Conservation (phyloP, 2,797 vertebrate genomes). For the Enteromius radiatus region DNA sequence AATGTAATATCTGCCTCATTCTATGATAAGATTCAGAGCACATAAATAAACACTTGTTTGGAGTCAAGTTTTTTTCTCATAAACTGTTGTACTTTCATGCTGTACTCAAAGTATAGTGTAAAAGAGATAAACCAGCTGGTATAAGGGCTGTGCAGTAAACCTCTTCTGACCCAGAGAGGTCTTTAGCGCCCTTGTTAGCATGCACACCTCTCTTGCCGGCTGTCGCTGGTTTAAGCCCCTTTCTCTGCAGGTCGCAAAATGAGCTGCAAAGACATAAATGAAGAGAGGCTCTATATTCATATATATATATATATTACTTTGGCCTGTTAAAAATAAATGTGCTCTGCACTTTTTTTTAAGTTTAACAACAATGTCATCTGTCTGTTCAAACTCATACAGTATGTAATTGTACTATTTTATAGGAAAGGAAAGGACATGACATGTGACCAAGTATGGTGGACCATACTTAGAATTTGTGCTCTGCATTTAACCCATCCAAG, state of each 20-base stretch:
- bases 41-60: no score
- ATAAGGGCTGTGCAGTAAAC: background rate
- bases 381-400: background rate
- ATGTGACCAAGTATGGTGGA: no score
- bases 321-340: background rate
- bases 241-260: background rate
- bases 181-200: background rate
- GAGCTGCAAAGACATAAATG: background rate
- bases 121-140: background rate
- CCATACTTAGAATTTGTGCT: no score
- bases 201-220: background rate
- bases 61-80: no score
- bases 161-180: background rate
- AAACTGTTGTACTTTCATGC: no score
- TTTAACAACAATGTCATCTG: background rate
- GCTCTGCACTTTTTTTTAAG: background rate
- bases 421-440: no score
- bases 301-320: background rate
- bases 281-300: background rate
- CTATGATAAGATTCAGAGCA: no score
- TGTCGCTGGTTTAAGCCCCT: background rate
- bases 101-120: background rate
- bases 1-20: no score
- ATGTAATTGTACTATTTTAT: background rate
- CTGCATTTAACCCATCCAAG: no score